phyloP scores from a whole-genome alignment of 2,797 vertebrate species.

The Enteromius thamalakanensis region DNA sequence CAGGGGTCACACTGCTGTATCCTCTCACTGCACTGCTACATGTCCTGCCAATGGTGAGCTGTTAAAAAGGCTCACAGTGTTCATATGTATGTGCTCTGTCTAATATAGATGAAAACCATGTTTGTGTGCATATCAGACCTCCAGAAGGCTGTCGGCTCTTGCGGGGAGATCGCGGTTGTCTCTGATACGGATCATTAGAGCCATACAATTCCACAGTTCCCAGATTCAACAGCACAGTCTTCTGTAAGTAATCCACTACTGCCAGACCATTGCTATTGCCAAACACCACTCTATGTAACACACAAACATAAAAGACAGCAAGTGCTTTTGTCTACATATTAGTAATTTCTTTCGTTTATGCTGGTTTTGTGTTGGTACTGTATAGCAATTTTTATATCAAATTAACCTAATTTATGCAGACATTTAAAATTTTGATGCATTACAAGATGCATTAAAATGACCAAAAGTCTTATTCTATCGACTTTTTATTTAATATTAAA shows the following conservation, averaged over 20 bases:
- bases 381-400: background rate
- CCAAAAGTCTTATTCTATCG: background rate
- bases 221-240: constrained; percentile 92
- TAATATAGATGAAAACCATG: background rate
- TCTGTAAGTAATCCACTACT: constrained; percentile 97
- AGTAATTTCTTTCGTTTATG: background rate
- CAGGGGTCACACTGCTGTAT: constrained; percentile 70
- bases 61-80: background rate
- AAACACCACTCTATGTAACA: constrained; percentile 88
- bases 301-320: constrained; percentile 13
- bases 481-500: background rate
- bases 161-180: constrained; percentile 95
- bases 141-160: constrained; percentile 95
- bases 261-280: constrained; percentile 97
- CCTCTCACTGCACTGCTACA: background rate
- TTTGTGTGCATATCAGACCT: constrained; percentile 78
- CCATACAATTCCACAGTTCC: constrained; percentile 93
- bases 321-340: background rate
- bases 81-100: background rate
- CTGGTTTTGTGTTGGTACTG: background rate
- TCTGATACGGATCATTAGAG: constrained; percentile 94
- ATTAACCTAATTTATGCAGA: background rate
- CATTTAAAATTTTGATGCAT: background rate
- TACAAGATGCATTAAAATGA: background rate
- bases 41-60: background rate